Conservation (phyloP, 1,140 invertebrate species). For the Neotoxoptera formosana region DNA sequence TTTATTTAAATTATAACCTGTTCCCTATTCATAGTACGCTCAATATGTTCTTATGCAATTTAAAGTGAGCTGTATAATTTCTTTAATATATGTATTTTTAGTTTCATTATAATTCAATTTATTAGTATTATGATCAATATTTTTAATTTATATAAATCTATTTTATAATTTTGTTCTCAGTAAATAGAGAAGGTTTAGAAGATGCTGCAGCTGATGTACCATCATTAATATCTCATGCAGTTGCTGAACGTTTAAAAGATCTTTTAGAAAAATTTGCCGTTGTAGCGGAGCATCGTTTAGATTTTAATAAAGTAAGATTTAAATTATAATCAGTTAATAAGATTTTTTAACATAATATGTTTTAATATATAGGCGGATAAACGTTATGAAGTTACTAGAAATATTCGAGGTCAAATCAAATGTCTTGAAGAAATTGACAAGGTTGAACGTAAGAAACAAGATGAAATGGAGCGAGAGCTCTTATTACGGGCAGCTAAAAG, state of each 20-base stretch:
- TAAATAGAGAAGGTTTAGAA: conserved; percentile 81
- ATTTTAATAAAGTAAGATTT: conserved; percentile 79
- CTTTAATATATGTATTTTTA: neutral
- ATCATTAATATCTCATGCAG: conserved; percentile 91
- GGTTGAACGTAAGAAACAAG: conserved; percentile 90
- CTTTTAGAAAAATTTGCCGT: conserved; percentile 91
- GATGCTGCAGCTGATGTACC: conserved; percentile 89
- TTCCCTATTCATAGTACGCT: neutral
- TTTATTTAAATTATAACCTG: too few relatives aligned
- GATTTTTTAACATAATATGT: neutral
- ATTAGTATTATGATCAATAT: neutral
- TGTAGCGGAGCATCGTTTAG: conserved; percentile 93
- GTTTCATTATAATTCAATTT: neutral
- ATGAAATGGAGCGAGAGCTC: conserved; percentile 93
- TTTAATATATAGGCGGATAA: conserved; percentile 74
- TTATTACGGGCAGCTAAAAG: conserved; percentile 92
- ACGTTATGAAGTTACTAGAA: conserved; percentile 85
- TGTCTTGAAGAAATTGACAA: conserved; percentile 95
- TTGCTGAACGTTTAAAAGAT: conserved; percentile 91
- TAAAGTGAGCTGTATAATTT: neutral
- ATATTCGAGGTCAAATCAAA: conserved; percentile 92
- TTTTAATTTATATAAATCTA: neutral
- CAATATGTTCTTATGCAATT: neutral
- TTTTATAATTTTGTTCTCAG: conserved; percentile 63
- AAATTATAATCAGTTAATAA: conserved; percentile 12